Percentiles rank a stretch among this genome's conserved stretches.
These are phyloP conservation scores for Drosophila mimetica DNA, from an alignment of 2,888 invertebrate species.

Conservation along the genomic window DNA sequence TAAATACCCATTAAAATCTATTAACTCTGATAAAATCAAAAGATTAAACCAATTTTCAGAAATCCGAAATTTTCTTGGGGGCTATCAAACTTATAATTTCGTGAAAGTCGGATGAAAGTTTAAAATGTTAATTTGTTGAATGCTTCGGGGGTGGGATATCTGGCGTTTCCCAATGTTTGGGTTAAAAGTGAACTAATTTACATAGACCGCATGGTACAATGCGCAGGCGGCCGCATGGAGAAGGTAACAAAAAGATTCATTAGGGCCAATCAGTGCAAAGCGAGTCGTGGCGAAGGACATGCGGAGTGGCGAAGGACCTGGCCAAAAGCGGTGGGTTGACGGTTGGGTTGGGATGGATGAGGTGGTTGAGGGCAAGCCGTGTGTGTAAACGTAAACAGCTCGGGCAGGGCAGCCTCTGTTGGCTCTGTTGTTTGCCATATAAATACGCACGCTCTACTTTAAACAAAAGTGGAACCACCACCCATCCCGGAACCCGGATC, in stretches of 20 bases:
- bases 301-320: conserved; percentile 18
- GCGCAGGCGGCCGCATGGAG: conserved; percentile 72
- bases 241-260: conserved; percentile 76
- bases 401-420: conserved; percentile 33
- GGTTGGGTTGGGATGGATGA: neutral
- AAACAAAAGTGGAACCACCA: conserved; percentile 58
- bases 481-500: neutral
- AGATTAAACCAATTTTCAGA: neutral
- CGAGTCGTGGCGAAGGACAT: conserved; percentile 53
- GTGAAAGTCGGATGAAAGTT: conserved; percentile 1
- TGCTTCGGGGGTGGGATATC: neutral
- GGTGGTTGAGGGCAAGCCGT: conserved; percentile 49
- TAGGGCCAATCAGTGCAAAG: conserved; percentile 77
- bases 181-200: conserved; percentile 77
- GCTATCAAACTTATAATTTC: neutral
- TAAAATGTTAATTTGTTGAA: conserved; percentile 15
- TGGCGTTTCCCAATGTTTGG: conserved; percentile 47
- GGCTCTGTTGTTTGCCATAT: conserved; percentile 71
- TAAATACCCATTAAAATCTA: too few relatives aligned
- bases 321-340: conserved; percentile 26
- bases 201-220: conserved; percentile 76
- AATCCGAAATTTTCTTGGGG: neutral
- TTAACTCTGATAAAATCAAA: neutral
- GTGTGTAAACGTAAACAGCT: conserved; percentile 67
- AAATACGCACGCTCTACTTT: conserved; percentile 77